These are phyloP conservation scores for Cosmorhoe ocellata DNA, from an alignment of 2,888 invertebrate species.

Conservation along the genomic window DNA sequence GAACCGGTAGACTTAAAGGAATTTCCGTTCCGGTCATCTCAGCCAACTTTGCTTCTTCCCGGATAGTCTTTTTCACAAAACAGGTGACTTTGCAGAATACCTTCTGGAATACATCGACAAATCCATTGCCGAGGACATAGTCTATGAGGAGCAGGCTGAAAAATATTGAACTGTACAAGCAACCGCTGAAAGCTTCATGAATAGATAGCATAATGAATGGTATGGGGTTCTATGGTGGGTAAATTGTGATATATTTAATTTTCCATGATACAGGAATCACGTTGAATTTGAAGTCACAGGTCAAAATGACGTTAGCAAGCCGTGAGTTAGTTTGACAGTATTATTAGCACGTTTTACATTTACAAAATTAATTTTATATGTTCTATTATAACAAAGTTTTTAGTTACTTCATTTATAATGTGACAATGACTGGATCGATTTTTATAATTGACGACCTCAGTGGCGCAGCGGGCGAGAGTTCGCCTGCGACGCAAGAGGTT, in stretches of 20 bases:
- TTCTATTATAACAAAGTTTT: no score
- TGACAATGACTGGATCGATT: no score
- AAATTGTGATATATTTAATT: not conserved
- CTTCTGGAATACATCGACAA: constrained; percentile 49
- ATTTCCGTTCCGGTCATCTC: constrained; percentile 32
- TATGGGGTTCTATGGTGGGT: not conserved
- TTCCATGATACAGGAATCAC: constrained; percentile 2
- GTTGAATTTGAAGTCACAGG: constrained; percentile 3
- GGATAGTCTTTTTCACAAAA: constrained; percentile 49
- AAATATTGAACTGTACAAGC: constrained; percentile 45
- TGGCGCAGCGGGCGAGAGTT: no score
- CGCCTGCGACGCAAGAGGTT: no score
- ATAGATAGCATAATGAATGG: constrained; percentile 42
- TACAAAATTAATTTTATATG: no score
- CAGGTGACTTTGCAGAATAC: constrained; percentile 51
- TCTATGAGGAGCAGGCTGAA: constrained; percentile 56
- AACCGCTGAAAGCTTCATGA: constrained; percentile 33
- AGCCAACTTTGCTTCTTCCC: constrained; percentile 46
- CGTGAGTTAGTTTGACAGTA: no score
- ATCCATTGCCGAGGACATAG: constrained; percentile 60
- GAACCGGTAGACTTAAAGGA: constrained; percentile 47
- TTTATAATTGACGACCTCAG: no score
- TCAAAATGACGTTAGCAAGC: no score
- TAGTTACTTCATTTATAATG: no score
- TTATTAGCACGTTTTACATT: no score